Evolutionary conservation across 2,113 vertebrate species (phyloP), one percentile per base, ranked within the genome.

Genomic region (Alectura lathami): DNA sequence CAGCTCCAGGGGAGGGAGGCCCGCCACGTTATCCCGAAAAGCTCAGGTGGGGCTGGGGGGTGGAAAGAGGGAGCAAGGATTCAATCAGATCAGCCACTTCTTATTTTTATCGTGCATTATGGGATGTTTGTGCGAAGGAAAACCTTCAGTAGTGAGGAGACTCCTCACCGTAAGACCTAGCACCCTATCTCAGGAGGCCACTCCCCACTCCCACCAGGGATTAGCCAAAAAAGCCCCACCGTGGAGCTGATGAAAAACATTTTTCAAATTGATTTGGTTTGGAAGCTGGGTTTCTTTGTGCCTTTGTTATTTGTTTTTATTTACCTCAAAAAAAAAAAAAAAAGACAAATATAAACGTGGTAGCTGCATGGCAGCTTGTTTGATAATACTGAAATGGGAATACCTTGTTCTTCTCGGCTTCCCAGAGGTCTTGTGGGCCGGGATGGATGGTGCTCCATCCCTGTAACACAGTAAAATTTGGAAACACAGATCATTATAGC

Each of bases 381-480:
- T 70, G 94, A 57, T 77, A 94, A 80, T 32, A 94, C 8, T 50
- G n/a, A 91, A n/a, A n/a, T n/a, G n/a, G n/a, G n/a, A 95, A 94
- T 88, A 86, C 90, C 88, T 93, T 56, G 70, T 23, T 93, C 94
- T 64, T 80, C 94, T 86, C 17, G 73, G 90, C 91, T 94, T 82
- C 94, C 89, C 81, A 85, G 94, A 70, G 68, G 95, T 95, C 96
- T 88, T 85, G 96, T 93, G 78, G 67, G 67, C 78, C 54, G 77
- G 96, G 96, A 96, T 93, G 96, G 96, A 96, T 96, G 96, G 89
- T 95, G 94, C 88, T 96, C 96, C 95, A 96, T 95, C 96, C 95
- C 96, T 96, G 95, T 81, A 96, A 97, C 67, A 96, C 93, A 97
- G 94, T 70, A 95, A 90, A 87, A 89, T 94, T 96, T 70, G 85